A percentile compares a stretch with the other conserved stretches of the same genome.
Conservation (phyloP, 2,113 vertebrate genomes). For the Vombatus ursinus region DNA sequence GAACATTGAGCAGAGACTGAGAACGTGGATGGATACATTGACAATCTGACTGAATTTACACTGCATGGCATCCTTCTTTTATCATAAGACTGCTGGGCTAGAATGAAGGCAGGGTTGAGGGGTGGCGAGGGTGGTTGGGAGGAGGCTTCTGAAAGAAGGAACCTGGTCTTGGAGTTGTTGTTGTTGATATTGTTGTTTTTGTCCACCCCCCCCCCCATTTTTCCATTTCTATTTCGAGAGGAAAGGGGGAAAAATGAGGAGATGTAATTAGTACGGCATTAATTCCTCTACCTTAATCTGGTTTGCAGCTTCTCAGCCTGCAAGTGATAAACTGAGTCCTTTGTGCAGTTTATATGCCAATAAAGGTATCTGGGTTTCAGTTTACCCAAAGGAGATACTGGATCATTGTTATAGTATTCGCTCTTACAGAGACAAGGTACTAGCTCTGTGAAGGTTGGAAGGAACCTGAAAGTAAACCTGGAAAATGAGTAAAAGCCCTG, state of each 20-base stretch:
- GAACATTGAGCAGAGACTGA: slow-evolving; percentile 91
- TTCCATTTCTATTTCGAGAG: not conserved
- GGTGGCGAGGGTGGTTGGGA: not conserved
- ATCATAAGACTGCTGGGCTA: slow-evolving; percentile 24
- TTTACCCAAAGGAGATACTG: rapidly evolving
- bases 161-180: slow-evolving; percentile 17
- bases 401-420: not conserved
- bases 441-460: not conserved
- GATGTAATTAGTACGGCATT: slow-evolving; percentile 66
- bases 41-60: slow-evolving; percentile 76
- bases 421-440: slow-evolving; percentile 17
- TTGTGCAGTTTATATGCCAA: rapidly evolving
- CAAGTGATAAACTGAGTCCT: rapidly evolving
- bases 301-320: slow-evolving; percentile 68
- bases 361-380: slow-evolving; percentile 2
- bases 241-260: slow-evolving; percentile 26
- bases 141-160: rapidly evolving
- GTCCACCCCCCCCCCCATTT: not conserved
- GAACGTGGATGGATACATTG: slow-evolving; percentile 87
- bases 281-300: slow-evolving; percentile 66
- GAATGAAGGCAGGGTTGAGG: not conserved
- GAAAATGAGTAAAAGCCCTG: not conserved
- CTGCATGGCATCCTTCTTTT: slow-evolving; percentile 71
- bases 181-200: not conserved
- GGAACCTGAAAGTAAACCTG: slow-evolving; percentile 4